A percentile compares a stretch with the other conserved stretches of the same genome.
phyloP scores from a whole-genome alignment of 2,113 vertebrate species.

The Daubentonia madagascariensis region DNA sequence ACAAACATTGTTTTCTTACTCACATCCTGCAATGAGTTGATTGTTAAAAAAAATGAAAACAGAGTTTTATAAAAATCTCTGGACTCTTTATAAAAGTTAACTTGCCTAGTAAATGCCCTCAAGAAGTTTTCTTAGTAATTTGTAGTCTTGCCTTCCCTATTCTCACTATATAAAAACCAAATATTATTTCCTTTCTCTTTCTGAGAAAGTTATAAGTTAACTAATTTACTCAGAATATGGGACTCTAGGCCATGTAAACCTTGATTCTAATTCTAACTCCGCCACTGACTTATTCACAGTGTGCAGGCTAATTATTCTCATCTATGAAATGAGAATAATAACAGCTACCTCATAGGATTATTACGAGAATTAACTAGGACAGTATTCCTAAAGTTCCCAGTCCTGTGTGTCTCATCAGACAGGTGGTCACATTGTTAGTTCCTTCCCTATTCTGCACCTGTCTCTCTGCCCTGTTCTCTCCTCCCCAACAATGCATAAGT shows the following conservation, averaged over 20 bases:
- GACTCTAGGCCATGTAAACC: background rate
- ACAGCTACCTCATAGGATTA: background rate
- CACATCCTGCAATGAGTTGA: background rate
- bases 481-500: background rate
- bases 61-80: background rate
- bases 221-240: background rate
- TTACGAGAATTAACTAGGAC: background rate
- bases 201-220: slow-evolving; percentile 1
- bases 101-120: background rate
- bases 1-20: background rate
- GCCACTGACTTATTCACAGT: background rate
- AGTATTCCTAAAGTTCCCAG: background rate
- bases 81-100: background rate
- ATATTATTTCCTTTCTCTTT: background rate
- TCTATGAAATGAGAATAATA: background rate
- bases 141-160: background rate
- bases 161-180: background rate
- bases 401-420: background rate
- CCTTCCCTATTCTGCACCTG: background rate
- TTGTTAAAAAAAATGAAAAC: background rate
- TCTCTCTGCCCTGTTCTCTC: background rate
- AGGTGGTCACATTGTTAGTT: background rate
- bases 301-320: background rate
- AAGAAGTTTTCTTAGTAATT: background rate
- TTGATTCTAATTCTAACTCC: background rate